Conservation (phyloP, 2,888 invertebrate species). For the Sipha maydis region DNA sequence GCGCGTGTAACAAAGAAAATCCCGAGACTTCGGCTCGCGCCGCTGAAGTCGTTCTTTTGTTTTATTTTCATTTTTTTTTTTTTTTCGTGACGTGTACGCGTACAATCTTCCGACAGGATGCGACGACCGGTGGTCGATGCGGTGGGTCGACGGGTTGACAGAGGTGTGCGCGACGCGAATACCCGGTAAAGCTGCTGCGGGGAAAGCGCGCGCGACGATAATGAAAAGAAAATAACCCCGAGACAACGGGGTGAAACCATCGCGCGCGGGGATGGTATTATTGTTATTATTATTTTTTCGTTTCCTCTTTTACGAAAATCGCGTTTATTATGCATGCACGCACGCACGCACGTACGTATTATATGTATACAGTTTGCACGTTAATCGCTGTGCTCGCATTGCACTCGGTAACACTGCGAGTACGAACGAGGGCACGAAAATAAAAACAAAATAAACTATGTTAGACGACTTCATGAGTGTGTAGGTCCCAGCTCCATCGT, state of each 20-base stretch:
- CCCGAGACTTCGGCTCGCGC: neutral
- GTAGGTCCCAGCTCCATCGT: no score
- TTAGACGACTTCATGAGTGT: no score
- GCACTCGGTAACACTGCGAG: no score
- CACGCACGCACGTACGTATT: neutral
- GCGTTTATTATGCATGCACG: neutral
- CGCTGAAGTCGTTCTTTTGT: constrained; percentile 11
- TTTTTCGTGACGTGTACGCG: neutral
- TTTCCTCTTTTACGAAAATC: neutral
- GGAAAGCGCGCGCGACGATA: constrained; percentile 45
- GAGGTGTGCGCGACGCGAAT: neutral
- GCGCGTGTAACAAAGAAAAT: constrained; percentile 37
- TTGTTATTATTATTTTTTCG: constrained; percentile 36
- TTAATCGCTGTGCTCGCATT: no score
- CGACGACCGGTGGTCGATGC: neutral
- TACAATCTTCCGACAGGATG: constrained; percentile 11
- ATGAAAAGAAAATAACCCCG: constrained; percentile 59
- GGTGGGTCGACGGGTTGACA: neutral
- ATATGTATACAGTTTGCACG: no score
- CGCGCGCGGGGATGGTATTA: no score
- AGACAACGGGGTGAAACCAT: constrained; percentile 32
- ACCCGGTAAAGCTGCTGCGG: constrained; percentile 41
- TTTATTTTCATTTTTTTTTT: constrained; percentile 21
- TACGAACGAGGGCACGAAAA: no score
- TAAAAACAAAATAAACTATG: no score